Base-by-base conservation (phyloP, 2,888 invertebrate genomes). In the Yponomeuta malinellus region DNA sequence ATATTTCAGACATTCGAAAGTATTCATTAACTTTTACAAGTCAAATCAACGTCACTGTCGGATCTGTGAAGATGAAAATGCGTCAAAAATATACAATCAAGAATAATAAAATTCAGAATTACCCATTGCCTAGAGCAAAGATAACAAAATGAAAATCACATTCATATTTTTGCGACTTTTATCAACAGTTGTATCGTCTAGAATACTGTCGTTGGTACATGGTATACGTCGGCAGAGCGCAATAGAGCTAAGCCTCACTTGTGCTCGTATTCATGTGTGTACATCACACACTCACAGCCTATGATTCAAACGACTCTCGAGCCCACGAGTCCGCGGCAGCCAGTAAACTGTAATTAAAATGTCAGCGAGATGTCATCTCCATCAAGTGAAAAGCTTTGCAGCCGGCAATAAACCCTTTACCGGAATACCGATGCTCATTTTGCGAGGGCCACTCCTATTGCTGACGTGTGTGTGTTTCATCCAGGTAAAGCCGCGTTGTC, bases 361-460 rank as follows among this genome's bases (percentile, higher is more conserved):
- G 79, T 80, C 80, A 78, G 78, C 72, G 74, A 75, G 73, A 71
- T 79, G 79, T 79, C 81, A 78, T 75, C 74, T 52, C n/a, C 68
- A 52, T 68, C 68, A 48, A 23, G n/a, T 68, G 52, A 68, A 48
- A 48, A 48, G 31, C 64, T 64, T 64, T 29, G 52, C 52, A 15
- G 12, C 52, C 52, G 12, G 52, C 52, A 59, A 59, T 59, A 59
- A 59, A 59, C 15, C 52, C 52, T 59, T 59, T 59, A 59, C 52
- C 52, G 52, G 15, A 12, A 59, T 59, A 59, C 52, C 52, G 52
- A 59, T 59, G 52, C 52, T 59, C 52, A 59, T 59, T 59, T 59
- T 59, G 52, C 5, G 12, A 59, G 52, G 52, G 15, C 1, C 52
- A 15, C 52, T 59, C 15, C 15, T 6, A 8, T 43, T 59, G 52